Evolutionary conservation across 2,113 vertebrate genomes (phyloP).

Genomic region (Egretta garzetta): DNA sequence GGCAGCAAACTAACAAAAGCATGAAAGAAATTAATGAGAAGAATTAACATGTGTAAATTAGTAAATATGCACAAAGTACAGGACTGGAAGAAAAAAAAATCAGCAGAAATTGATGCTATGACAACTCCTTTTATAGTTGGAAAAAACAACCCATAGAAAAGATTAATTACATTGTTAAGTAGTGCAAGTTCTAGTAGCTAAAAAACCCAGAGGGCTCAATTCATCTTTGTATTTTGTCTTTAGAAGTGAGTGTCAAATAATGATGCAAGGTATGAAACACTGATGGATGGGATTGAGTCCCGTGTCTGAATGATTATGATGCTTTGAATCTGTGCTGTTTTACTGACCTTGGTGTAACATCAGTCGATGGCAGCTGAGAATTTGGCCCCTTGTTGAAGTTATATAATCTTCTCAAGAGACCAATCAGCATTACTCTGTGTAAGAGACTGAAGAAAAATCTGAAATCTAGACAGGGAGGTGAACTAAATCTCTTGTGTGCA

Average conservation of each 20-base stretch:
- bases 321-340: background rate
- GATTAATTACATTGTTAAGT: slow-evolving; percentile 35
- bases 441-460: background rate
- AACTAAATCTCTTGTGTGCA: background rate
- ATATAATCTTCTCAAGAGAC: background rate
- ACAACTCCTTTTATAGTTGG: background rate
- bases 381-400: background rate
- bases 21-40: background rate
- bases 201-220: slow-evolving; percentile 18
- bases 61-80: background rate
- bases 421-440: background rate
- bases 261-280: background rate
- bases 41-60: background rate
- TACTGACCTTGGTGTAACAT: background rate
- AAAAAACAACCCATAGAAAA: background rate
- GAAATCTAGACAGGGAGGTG: background rate
- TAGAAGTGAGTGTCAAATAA: slow-evolving; percentile 11
- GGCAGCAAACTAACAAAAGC: background rate
- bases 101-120: background rate
- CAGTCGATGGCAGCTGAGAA: slow-evolving; percentile 1
- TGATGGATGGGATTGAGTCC: background rate
- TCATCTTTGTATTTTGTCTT: slow-evolving; percentile 36
- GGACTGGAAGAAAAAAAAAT: background rate
- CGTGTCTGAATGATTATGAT: background rate
- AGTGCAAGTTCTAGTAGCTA: slow-evolving; percentile 6